phyloP scores from a whole-genome alignment of 35 echinoderm and acorn worm genomes.

The Acanthaster planci region DNA sequence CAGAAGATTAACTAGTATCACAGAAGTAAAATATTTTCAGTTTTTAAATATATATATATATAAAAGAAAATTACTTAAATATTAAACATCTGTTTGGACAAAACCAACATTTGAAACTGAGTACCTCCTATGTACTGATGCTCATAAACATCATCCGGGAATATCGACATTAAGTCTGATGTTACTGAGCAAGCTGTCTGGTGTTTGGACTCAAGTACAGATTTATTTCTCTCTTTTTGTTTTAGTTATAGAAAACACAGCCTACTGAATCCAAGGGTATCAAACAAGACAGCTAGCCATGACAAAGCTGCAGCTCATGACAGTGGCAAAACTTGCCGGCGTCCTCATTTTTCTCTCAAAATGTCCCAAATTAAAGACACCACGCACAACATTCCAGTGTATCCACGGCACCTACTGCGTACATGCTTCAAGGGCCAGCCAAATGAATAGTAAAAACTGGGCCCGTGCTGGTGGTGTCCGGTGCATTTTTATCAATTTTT shows the following conservation, averaged over 20 bases:
- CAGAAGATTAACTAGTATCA: constrained; percentile 31
- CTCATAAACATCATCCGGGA: constrained; percentile 1
- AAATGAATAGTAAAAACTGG: not conserved
- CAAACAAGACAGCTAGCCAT: not conserved
- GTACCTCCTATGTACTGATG: not conserved
- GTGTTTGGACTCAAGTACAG: not conserved
- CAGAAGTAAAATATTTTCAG: constrained; percentile 34
- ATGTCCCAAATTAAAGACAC: constrained; percentile 13
- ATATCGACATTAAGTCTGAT: not conserved
- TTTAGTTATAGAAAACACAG: not conserved
- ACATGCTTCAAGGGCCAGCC: constrained; percentile 4
- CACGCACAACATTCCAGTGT: not conserved
- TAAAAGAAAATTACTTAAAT: constrained; percentile 35
- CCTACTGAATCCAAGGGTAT: not conserved
- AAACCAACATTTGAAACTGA: not conserved
- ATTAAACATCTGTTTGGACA: constrained; percentile 10
- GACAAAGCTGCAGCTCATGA: not conserved
- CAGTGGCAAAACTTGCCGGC: not conserved
- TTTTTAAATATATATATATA: constrained; percentile 33
- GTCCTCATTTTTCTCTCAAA: not conserved
- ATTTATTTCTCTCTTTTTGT: not conserved
- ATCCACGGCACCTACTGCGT: not conserved
- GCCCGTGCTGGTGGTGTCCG: not conserved
- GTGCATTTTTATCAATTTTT: not conserved
- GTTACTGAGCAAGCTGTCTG: constrained; percentile 2